Conservation (phyloP, 2,113 vertebrate species). For the Trematocara nigrifrons region DNA sequence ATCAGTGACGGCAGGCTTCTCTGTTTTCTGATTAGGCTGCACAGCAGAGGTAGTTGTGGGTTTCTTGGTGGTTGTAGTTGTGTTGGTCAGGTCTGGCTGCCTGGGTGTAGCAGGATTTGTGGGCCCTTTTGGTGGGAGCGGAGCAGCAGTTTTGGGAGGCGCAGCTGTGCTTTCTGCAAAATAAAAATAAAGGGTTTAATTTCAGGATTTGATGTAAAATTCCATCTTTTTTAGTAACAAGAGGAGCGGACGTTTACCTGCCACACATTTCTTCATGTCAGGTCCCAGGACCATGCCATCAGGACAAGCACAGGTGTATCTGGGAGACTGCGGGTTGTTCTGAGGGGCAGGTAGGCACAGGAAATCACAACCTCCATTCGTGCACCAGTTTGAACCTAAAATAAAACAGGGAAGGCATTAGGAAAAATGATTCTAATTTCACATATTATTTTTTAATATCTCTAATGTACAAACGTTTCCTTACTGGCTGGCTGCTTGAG, state of each 20-base stretch:
- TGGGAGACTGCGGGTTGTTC: slow-evolving; percentile 72
- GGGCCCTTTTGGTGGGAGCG: background rate
- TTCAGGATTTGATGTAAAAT: background rate
- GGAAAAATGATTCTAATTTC: rapidly evolving
- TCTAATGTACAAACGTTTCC: background rate
- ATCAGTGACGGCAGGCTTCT: background rate
- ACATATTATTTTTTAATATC: rapidly evolving
- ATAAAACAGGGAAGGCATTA: background rate
- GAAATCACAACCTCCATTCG: slow-evolving; percentile 82
- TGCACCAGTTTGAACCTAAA: slow-evolving; percentile 82
- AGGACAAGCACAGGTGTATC: slow-evolving; percentile 84
- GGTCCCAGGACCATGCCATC: slow-evolving; percentile 67
- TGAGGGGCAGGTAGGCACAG: slow-evolving; percentile 84
- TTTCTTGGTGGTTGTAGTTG: background rate
- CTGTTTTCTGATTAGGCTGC: background rate
- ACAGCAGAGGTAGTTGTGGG: background rate
- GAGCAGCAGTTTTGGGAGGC: background rate
- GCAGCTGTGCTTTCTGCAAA: background rate
- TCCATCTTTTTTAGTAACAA: background rate
- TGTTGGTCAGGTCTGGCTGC: background rate
- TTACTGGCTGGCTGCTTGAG: slow-evolving; percentile 80
- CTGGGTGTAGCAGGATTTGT: background rate
- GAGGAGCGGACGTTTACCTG: slow-evolving; percentile 54
- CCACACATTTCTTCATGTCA: slow-evolving; percentile 75
- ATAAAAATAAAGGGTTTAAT: background rate